Evolutionary conservation across 2,888 invertebrate species (phyloP), one percentile per base, ranked within the genome.

Genomic region (Lypha dubia): DNA sequence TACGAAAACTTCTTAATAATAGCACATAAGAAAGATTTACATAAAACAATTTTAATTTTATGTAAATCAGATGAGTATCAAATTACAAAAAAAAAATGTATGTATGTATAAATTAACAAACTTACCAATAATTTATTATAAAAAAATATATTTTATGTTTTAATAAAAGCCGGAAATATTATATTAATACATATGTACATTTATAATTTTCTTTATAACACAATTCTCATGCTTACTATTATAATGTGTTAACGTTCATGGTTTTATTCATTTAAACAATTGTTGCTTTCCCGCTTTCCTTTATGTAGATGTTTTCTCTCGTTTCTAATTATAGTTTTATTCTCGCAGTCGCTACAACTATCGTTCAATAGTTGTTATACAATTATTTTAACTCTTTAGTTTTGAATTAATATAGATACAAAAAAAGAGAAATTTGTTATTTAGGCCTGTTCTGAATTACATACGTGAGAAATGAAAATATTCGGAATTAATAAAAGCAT

Each of bases 41-140:
- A 41, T 44, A 44, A 13, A 22, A n/a, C n/a, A n/a, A 38, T 53
- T 41, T 28, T 65, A 46, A 32, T 65, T 41, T 41, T 13, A 53
- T 53, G 38, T 13, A 41, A 70, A 56, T 38, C n/a, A n/a, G n/a
- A n/a, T n/a, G n/a, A n/a, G n/a, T n/a, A n/a, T n/a, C n/a, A n/a
- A 32, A 70, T 53, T 70, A 20, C 67, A 68, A 22, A 58, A 13
- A 28, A n/a, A n/a, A n/a, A n/a, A n/a, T n/a, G n/a, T n/a, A 53
- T 44, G 15, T 56, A 44, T 44, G 41, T 56, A 56, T 70, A 70
- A 56, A 70, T 38, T 56, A 17, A 24, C 35, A 44, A 56, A 70
- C 49, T 56, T 68, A 9, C 35, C 22, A 68, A n/a, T 20, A 22
- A 41, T 24, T 28, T 22, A 68, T 11, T n/a, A 35, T 11, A 56